Evolutionary conservation across 2,888 invertebrate genomes (phyloP).

Genomic region (Melipona beecheii): DNA sequence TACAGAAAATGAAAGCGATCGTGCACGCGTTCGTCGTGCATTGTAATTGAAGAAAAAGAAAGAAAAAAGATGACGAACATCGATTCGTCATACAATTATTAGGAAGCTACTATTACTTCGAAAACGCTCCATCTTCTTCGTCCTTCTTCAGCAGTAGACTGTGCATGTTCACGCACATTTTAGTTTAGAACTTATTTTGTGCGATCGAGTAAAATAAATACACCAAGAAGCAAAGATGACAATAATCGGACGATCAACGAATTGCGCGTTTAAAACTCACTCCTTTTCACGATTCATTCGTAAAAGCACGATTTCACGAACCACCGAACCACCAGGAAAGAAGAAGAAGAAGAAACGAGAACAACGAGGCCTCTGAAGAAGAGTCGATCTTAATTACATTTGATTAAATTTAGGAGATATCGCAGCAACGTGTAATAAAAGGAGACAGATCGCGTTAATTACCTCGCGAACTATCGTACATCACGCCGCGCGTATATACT

Average conservation of each 20-base stretch:
- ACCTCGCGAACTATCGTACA: conserved; percentile 48
- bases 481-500: background rate
- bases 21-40: conserved; percentile 28
- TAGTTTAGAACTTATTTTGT: too few relatives aligned
- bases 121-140: background rate
- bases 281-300: background rate
- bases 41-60: conserved; percentile 9
- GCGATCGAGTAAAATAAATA: too few relatives aligned
- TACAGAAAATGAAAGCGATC: conserved; percentile 47
- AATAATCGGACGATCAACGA: too few relatives aligned
- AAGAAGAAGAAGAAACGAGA: background rate
- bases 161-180: background rate
- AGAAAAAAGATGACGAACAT: background rate
- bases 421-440: conserved; percentile 27
- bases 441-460: conserved; percentile 56
- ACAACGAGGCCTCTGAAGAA: background rate
- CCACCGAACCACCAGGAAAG: conserved; percentile 9
- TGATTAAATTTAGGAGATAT: conserved; percentile 54
- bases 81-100: background rate
- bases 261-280: background rate
- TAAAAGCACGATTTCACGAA: conserved; percentile 2
- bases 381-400: conserved; percentile 54
- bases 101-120: background rate
- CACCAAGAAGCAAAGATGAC: too few relatives aligned
- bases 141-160: background rate